These are phyloP conservation scores for Apamea sordens DNA, from an alignment of 2,888 invertebrate species.

Conservation along the genomic window DNA sequence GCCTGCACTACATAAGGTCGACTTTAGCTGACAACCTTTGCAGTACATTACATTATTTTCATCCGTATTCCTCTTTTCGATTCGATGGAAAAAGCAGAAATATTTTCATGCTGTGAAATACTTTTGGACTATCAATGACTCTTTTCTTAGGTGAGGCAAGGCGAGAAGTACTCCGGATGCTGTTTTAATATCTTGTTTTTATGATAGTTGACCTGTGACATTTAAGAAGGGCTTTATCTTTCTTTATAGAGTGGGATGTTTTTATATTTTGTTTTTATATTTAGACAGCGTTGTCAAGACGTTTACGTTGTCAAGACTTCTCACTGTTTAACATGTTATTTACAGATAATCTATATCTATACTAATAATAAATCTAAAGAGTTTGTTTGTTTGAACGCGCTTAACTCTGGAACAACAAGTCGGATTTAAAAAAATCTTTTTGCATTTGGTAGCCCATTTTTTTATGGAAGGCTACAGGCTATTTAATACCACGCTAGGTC, in stretches of 20 bases:
- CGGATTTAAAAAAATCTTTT: too few relatives aligned
- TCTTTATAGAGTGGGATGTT: background rate
- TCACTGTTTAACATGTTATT: constrained; percentile 11
- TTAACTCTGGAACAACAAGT: background rate
- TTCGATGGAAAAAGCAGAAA: background rate
- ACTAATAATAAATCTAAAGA: background rate
- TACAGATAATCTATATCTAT: background rate
- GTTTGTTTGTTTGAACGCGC: background rate
- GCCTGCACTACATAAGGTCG: too few relatives aligned
- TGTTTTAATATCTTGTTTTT: background rate
- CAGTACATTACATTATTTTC: background rate
- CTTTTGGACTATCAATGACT: background rate
- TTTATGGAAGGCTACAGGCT: background rate
- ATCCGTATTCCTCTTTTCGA: background rate
- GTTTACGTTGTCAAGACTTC: background rate
- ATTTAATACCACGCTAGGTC: too few relatives aligned
- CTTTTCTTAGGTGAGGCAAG: background rate
- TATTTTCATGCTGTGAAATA: background rate
- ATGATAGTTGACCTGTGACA: background rate
- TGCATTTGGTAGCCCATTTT: background rate
- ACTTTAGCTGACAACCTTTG: too few relatives aligned
- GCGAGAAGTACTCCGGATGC: background rate
- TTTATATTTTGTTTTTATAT: background rate
- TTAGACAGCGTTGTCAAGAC: background rate
- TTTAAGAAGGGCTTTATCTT: background rate